phyloP scores from a whole-genome alignment of 2,888 invertebrate genomes.

The Drosophila aldrichi region DNA sequence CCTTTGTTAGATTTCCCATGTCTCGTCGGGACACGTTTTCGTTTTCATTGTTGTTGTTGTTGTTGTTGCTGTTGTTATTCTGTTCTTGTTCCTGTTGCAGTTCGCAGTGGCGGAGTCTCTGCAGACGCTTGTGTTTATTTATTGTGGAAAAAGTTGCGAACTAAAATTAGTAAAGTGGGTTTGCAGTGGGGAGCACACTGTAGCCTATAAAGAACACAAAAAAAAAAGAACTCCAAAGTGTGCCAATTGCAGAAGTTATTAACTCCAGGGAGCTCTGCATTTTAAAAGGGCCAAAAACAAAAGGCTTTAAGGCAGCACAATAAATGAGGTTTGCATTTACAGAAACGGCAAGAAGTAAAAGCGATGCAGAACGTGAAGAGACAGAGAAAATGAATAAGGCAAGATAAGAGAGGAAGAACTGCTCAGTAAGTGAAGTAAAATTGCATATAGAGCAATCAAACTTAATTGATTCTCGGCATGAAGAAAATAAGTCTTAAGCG shows the following conservation, averaged over 20 bases:
- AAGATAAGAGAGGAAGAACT: not conserved
- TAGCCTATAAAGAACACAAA: conserved; percentile 45
- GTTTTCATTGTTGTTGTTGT: conserved; percentile 44
- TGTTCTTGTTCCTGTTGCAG: conserved; percentile 27
- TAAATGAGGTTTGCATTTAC: conserved; percentile 4
- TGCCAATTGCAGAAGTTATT: conserved; percentile 72
- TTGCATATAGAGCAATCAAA: conserved; percentile 2
- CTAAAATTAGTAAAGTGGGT: conserved; percentile 73
- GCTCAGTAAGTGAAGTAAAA: conserved; percentile 1
- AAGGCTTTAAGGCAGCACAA: conserved; percentile 7
- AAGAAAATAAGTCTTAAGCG: not conserved
- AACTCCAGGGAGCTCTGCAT: conserved; percentile 19
- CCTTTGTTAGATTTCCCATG: conserved; percentile 74
- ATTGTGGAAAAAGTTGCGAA: conserved; percentile 74
- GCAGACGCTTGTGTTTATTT: conserved; percentile 66
- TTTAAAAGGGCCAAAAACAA: conserved; percentile 16
- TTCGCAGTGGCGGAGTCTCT: conserved; percentile 48
- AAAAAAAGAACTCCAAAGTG: conserved; percentile 44
- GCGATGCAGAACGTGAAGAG: not conserved
- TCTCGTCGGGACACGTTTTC: conserved; percentile 59
- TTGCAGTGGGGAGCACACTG: conserved; percentile 25
- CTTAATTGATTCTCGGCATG: conserved; percentile 1
- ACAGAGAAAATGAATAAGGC: too few relatives aligned
- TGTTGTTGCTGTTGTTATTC: conserved; percentile 29
- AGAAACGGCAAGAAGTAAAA: not conserved